Evolutionary conservation across 2,797 vertebrate species (phyloP).

Genomic region (Manis crassicaudata): DNA sequence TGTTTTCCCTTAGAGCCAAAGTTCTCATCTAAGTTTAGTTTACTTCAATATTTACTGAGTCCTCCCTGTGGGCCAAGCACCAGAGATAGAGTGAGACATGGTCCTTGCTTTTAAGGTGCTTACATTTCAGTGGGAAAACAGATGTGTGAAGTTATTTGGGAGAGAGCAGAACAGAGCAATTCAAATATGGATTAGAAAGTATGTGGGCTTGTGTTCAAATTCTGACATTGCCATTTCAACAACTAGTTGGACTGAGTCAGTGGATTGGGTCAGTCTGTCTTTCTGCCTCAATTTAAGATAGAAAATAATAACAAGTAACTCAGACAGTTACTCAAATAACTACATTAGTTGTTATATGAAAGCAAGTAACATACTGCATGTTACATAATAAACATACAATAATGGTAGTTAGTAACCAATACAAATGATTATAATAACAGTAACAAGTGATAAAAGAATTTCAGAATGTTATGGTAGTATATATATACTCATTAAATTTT

Average conservation of each 20-base stretch:
- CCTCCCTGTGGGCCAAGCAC: neutral
- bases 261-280: neutral
- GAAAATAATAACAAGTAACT: neutral
- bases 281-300: neutral
- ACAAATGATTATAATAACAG: neutral
- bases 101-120: neutral
- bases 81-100: neutral
- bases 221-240: neutral
- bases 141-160: neutral
- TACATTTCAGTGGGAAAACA: neutral
- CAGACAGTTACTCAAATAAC: neutral
- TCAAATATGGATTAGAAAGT: neutral
- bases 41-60: neutral
- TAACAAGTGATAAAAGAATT: neutral
- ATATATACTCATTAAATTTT: neutral
- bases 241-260: neutral
- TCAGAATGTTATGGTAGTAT: neutral
- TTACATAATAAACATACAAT: neutral
- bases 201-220: neutral
- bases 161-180: neutral
- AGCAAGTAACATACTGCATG: neutral
- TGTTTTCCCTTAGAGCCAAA: neutral
- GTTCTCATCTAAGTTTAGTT: conserved; percentile 21
- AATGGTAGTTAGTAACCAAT: neutral
- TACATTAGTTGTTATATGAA: neutral